Conservation (phyloP, 2,888 invertebrate species). For the Nephrotoma guestfalica region DNA sequence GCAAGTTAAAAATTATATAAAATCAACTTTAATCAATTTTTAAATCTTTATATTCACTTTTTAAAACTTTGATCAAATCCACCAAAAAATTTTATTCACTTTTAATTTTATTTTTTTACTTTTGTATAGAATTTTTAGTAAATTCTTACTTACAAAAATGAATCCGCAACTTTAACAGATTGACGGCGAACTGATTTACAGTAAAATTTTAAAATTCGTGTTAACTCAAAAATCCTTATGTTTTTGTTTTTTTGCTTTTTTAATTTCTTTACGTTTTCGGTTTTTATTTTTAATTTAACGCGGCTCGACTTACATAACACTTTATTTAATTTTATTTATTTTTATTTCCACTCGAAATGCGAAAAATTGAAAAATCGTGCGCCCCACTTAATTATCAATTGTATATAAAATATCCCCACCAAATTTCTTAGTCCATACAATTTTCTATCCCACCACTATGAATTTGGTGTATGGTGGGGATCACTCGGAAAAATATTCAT, state of each 20-base stretch:
- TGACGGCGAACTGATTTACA: constrained; percentile 35
- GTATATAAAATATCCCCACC: not conserved
- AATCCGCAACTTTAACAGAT: constrained; percentile 37
- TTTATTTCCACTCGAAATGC: not conserved
- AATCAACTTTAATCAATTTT: not conserved
- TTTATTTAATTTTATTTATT: not conserved
- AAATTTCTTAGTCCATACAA: not conserved
- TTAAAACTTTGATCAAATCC: not conserved
- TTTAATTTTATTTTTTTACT: not conserved
- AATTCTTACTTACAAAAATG: constrained; percentile 22
- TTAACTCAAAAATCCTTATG: constrained; percentile 1
- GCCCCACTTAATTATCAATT: not conserved
- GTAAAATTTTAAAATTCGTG: constrained; percentile 10
- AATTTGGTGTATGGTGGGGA: not conserved
- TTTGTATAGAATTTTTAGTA: not conserved
- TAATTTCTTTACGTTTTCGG: not conserved
- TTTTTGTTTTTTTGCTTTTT: not conserved
- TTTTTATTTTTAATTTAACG: not conserved
- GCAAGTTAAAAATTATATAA: not conserved
- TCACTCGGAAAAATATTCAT: not conserved
- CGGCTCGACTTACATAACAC: constrained; percentile 3
- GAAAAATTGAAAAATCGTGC: not conserved
- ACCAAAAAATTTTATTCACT: not conserved
- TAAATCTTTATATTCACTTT: not conserved
- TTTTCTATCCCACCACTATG: not conserved